Base-by-base conservation (phyloP, 2,113 vertebrate genomes). In the Lates calcarifer region DNA sequence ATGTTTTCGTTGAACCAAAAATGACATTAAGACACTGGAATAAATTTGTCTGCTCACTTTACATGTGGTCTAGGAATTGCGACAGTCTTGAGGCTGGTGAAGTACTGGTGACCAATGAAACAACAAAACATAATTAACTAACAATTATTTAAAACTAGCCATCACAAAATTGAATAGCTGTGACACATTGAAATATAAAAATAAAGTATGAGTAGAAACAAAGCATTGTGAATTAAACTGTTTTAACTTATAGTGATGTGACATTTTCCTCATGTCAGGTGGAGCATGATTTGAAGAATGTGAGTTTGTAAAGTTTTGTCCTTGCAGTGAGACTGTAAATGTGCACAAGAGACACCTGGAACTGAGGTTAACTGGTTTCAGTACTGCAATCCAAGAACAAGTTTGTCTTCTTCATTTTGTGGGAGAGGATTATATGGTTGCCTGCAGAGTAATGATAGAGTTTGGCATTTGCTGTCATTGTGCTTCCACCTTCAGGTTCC, bases 361-460 rank as follows among this genome's bases (percentile, higher is more conserved):
- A 20, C 20, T 10, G 26, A n/a, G 1, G 18, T 45, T 13, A 53
- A 33, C n/a, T 37, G 60, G 39, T 49, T 53, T 37, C 9, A 26
- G 1, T n/a, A 22, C 2, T 73, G 24, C 15, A 17, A 5, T 62
- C 35, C 28, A 55, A 22, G 45, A 75, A 70, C 72, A 31, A 17
- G 72, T 77, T 76, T 65, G 24, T 71, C 66, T 14, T 74, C 39
- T 56, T 67, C 35, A 20, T 0, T 8, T 8, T 2, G 49, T 31
- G 20, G 33, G 55, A 12, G 53, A 43, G 22, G 39, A 39, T 39
- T 20, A 18, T 10, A 35, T 7, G 4, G 37, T 68, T 74, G 3
- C 29, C 58, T n/a, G 33, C 41, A 11, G 29, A 58, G 26, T 53
- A 8, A 58, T n/a, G 17, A 61, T 17, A 11, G 53, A 31, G 43